phyloP scores from a whole-genome alignment of 2,888 invertebrate genomes.

The Apantesis nais region DNA sequence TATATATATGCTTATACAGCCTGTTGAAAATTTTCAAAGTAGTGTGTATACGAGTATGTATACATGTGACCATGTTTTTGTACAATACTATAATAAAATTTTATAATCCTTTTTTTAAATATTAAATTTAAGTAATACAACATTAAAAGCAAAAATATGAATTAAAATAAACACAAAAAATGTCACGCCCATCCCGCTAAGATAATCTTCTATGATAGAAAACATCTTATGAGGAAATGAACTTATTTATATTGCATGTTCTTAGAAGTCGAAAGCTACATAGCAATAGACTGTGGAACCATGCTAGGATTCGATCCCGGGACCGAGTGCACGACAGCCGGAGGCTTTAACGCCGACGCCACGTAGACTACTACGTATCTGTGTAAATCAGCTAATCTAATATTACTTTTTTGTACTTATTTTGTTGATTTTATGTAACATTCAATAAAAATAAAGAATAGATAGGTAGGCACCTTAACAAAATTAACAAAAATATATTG shows the following conservation, averaged over 20 bases:
- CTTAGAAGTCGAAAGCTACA: slow-evolving; percentile 75
- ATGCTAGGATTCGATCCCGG: slow-evolving; percentile 70
- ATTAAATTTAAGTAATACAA: not conserved
- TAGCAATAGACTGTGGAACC: slow-evolving; percentile 75
- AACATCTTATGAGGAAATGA: slow-evolving; percentile 50
- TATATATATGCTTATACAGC: not conserved
- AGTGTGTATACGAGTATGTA: not conserved
- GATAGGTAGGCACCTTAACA: not conserved
- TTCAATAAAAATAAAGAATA: not conserved
- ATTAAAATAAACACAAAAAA: slow-evolving; percentile 18
- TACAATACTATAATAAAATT: not conserved
- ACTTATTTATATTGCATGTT: slow-evolving; percentile 72
- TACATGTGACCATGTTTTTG: not conserved
- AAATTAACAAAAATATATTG: not conserved
- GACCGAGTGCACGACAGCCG: slow-evolving; percentile 19
- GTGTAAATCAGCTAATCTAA: slow-evolving; percentile 27
- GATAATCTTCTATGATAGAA: slow-evolving; percentile 55
- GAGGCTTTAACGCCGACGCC: slow-evolving; percentile 18
- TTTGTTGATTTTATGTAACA: not conserved
- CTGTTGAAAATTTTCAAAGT: not conserved
- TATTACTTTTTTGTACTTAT: slow-evolving; percentile 9
- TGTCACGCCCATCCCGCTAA: slow-evolving; percentile 43
- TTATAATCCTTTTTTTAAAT: too few relatives aligned
- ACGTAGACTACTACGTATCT: not conserved
- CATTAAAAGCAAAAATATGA: slow-evolving; percentile 8